These are phyloP conservation scores for Spodoptera exigua DNA, from an alignment of 2,888 invertebrate genomes.

Conservation along the genomic window DNA sequence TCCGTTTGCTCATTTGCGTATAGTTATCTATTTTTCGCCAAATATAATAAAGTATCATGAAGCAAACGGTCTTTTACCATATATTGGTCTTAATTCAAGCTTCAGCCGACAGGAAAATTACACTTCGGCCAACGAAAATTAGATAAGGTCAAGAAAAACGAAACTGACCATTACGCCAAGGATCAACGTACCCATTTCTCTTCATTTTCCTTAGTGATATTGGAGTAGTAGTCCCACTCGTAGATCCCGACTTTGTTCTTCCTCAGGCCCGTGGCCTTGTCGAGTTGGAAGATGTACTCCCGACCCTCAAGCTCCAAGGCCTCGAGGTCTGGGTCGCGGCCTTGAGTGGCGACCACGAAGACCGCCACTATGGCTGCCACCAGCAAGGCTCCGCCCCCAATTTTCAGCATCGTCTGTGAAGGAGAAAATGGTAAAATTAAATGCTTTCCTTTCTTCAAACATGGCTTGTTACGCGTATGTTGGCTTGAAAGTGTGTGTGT, in stretches of 20 bases:
- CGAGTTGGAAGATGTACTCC: constrained; percentile 90
- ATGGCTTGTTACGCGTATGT: too few relatives aligned
- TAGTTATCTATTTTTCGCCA: too few relatives aligned
- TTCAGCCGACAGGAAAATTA: too few relatives aligned
- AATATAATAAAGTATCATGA: too few relatives aligned
- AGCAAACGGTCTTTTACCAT: too few relatives aligned
- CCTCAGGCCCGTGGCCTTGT: constrained; percentile 89
- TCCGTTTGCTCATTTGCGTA: too few relatives aligned
- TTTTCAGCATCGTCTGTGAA: constrained; percentile 84
- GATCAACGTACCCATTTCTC: constrained; percentile 75
- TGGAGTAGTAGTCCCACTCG: constrained; percentile 93
- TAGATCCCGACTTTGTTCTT: constrained; percentile 90
- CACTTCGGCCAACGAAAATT: too few relatives aligned
- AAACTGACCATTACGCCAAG: not conserved
- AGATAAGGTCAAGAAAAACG: too few relatives aligned
- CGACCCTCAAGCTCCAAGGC: constrained; percentile 89
- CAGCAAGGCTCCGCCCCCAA: constrained; percentile 83
- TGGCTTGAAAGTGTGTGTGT: too few relatives aligned
- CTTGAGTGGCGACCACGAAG: constrained; percentile 86
- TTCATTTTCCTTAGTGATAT: constrained; percentile 92
- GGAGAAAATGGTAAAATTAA: not conserved
- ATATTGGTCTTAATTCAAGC: too few relatives aligned
- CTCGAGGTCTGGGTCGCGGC: constrained; percentile 86
- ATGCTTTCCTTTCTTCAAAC: too few relatives aligned
- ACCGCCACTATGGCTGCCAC: constrained; percentile 85